Base-by-base conservation (phyloP, 2,113 vertebrate species). In the Coregonus clupeaformis region DNA sequence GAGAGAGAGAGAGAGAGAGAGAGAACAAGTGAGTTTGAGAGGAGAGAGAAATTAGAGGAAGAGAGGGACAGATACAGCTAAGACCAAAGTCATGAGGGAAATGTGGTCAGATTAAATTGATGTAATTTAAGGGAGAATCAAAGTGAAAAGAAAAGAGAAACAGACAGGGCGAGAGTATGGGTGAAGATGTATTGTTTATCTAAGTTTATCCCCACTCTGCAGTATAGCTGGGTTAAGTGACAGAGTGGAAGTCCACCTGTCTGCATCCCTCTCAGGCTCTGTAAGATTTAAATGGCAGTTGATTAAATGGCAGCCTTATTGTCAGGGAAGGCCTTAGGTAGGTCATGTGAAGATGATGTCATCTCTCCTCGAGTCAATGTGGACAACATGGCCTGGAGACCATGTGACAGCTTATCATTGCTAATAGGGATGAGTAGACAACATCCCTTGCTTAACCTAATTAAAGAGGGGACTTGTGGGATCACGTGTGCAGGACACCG, bases 141-240 rank as follows among this genome's bases (percentile, higher is more conserved):
- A 14, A 45, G n/a, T 45, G 70, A 47, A 22, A 3, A 45, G 22
- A 52, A 42, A 65, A 47, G 60, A 59, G 13, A 22, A 60, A 27
- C 25, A 60, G 36, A 36, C 20, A 74, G 20, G 52, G 72, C 22
- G 22, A 52, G 25, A 64, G 55, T 59, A 27, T 30, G 24, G 5
- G 77, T 75, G 77, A 81, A 13, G 24, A 64, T 13, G 6, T 24
- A 4, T 64, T 24, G 22, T 64, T 27, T 24, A 13, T 84, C 77
- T 67, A 80, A 74, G 52, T 73, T 78, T 52, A 84, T 75, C 73
- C 69, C 69, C 73, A 80, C 80, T 36, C 7, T 81, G 68, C 81
- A 62, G 29, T 62, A 76, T 76, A 80, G 65, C 81, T 87, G 82
- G 84, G 85, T 75, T 82, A 84, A 73, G 65, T 71, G 84, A 80